Base-by-base conservation (phyloP, 2,797 vertebrate genomes). In the Periparus ater region DNA sequence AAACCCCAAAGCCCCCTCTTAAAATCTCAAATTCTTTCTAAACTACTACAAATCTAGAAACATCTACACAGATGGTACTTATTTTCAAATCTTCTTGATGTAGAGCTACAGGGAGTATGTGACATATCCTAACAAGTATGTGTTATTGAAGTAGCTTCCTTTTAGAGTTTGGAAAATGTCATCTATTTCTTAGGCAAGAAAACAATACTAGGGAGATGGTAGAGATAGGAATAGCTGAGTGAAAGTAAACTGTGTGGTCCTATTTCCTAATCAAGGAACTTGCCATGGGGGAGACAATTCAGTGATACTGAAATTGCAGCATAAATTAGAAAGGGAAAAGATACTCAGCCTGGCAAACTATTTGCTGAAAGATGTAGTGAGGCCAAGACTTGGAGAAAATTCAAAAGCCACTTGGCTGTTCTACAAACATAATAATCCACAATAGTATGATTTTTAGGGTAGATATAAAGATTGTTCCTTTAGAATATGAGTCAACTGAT, bases 241-340 rank as follows among this genome's bases (percentile, higher is more conserved):
- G 76, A 93, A 93, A 88, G 61, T 93, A 77, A 85, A 80, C 42
- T 85, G 45, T 88, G 82, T 91, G 57, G 45, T 85, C 85, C 34
- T 95, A 25, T 89, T 93, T 93, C 77, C 71, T 91, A 91, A 93
- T 85, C 80, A 89, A 82, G 80, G 38, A 89, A 67, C 27, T 91
- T 47, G 53, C 29, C 32, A 72, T 17, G 16, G 20, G 30, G 42
- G 7, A 89, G 25, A 71, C 26, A 77, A 94, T 89, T 26, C 57
- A 89, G 3, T 65, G 78, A 44, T 62, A 48, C 23, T 80, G 62
- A 88, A 88, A 71, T 53, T 86, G 19, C 38, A 81, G 32, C 15
- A 38, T n/a, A 84, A 15, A 47, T 88, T 73, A 71, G 76, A 89
- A 83, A 63, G 2, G 18, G 16, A 71, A 71, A 80, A 91, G 7